A percentile compares a stretch with the other conserved stretches of the same genome.
Conservation (phyloP, 2,888 invertebrate genomes). For the Lasioglossum oenotherae region DNA sequence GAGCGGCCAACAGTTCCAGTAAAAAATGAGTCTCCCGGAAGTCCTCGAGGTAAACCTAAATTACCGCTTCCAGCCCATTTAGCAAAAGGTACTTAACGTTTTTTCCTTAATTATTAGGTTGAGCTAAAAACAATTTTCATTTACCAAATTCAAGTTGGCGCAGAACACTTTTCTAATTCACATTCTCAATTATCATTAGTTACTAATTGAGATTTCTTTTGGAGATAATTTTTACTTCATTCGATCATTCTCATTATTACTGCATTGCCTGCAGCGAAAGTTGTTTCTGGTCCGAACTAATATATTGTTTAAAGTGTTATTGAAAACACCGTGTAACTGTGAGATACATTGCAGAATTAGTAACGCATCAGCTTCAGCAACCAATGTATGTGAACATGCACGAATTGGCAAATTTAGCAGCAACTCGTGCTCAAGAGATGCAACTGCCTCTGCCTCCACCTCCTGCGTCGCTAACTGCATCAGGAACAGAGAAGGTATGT, state of each 20-base stretch:
- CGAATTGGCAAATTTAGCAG: slow-evolving; percentile 93
- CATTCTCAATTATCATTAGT: not conserved
- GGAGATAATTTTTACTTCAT: not conserved
- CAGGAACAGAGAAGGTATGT: slow-evolving; percentile 66
- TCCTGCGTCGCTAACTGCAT: slow-evolving; percentile 70
- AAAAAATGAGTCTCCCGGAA: slow-evolving; percentile 79
- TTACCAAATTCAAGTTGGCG: not conserved
- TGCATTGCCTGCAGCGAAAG: not conserved
- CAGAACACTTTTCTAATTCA: not conserved
- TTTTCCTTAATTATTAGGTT: not conserved
- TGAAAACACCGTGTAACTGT: slow-evolving; percentile 17
- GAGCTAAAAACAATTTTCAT: not conserved
- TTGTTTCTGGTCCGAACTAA: not conserved
- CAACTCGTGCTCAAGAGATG: slow-evolving; percentile 89
- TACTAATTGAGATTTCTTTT: not conserved
- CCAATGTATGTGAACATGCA: slow-evolving; percentile 97
- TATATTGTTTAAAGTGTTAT: slow-evolving; percentile 11
- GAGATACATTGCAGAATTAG: slow-evolving; percentile 73
- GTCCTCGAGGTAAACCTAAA: slow-evolving; percentile 80
- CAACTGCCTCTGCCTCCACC: slow-evolving; percentile 86
- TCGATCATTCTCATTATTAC: not conserved
- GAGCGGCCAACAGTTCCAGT: slow-evolving; percentile 91
- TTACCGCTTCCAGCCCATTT: slow-evolving; percentile 90
- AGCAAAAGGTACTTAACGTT: slow-evolving; percentile 86
- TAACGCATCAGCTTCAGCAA: slow-evolving; percentile 80